Base-by-base conservation (phyloP, 2,797 vertebrate species). In the Ceryle rudis region DNA sequence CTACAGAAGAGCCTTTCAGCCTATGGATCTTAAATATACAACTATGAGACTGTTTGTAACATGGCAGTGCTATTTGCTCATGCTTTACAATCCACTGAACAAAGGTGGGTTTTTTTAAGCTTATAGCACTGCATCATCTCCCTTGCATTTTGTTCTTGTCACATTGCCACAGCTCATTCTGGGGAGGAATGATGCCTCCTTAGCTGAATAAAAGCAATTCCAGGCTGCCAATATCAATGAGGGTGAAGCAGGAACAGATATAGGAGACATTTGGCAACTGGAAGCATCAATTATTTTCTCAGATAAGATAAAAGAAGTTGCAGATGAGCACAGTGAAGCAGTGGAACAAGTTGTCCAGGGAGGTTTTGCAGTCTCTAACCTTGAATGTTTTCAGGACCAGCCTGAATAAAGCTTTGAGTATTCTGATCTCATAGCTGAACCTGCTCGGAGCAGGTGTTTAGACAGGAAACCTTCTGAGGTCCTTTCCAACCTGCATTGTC, bases 311-410 rank as follows among this genome's bases (percentile, higher is more conserved):
- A 73, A 81, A 86, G 73, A 79, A 71, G 83, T 80, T 77, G 54
- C 21, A 74, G 84, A 82, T 88, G 42, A 89, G 84, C 52, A 77
- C 35, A 80, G 39, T 60, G 71, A 83, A 95, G 93, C 39, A 60
- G 84, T 92, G 67, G 71, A 95, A 87, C 95, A 46, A 52, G 95
- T 94, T 92, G 55, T 57, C 86, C 65, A 20, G 41, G 51, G 44
- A 81, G 5, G 55, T 71, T 89, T 84, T 80, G 65, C 70, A 61
- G 66, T 84, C 37, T 89, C 15, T 41, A 54, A 16, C 35, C 28
- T 46, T 79, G 73, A 33, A 81, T 39, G 31, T 87, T 89, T 93
- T 83, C 37, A 70, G 86, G 73, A 57, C 55, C 26, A 44, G 46
- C 47, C 10, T 73, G 39, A 47, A 10, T 93, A 82, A 92, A 80